Conservation (phyloP, 2,113 vertebrate species). For the Talpa occidentalis region DNA sequence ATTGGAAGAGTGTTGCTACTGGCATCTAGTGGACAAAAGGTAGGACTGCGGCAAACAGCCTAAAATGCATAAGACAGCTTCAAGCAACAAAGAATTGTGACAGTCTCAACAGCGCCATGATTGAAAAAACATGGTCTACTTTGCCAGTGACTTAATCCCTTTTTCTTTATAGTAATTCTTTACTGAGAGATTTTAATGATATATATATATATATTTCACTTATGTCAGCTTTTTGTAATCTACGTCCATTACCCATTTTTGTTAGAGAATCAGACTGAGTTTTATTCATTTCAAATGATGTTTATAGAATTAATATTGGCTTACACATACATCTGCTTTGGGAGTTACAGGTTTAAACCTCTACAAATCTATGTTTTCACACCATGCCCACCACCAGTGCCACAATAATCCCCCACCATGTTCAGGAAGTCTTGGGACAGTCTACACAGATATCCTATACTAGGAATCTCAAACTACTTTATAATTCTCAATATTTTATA, state of each 20-base stretch:
- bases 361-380: too few relatives aligned
- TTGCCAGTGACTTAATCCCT: neutral
- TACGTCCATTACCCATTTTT: neutral
- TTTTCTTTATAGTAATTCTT: constrained; percentile 20
- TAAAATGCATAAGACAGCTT: neutral
- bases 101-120: neutral
- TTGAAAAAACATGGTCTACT: neutral
- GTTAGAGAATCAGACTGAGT: neutral
- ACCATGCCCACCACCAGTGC: too few relatives aligned
- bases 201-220: neutral
- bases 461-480: neutral
- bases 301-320: too few relatives aligned
- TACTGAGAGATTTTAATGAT: neutral
- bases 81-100: neutral
- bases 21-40: neutral
- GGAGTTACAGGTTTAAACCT: too few relatives aligned
- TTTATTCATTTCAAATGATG: too few relatives aligned
- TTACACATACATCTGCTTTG: too few relatives aligned
- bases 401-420: too few relatives aligned
- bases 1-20: neutral
- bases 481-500: neutral
- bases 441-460: neutral
- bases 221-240: neutral
- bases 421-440: neutral
- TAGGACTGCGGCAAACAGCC: neutral